A percentile compares a stretch with the other conserved stretches of the same genome.
phyloP scores from a whole-genome alignment of 2,888 invertebrate species.

The Noctua pronuba region DNA sequence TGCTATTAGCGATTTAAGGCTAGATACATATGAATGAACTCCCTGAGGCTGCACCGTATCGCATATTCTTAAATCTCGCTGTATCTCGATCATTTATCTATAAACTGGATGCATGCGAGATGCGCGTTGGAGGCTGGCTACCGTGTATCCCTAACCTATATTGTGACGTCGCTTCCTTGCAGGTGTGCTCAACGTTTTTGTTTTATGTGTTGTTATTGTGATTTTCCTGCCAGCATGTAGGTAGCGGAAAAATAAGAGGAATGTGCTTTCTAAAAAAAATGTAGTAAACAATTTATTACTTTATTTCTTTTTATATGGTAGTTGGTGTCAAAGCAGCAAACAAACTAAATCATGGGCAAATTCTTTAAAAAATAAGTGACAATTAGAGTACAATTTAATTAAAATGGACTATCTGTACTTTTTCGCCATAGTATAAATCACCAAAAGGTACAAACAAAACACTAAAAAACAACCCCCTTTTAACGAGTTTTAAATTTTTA shows the following conservation, averaged over 20 bases:
- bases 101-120: constrained; percentile 75
- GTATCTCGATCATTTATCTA: constrained; percentile 82
- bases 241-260: neutral
- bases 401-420: neutral
- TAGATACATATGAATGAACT: constrained; percentile 68
- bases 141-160: constrained; percentile 68
- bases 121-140: constrained; percentile 52
- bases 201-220: neutral
- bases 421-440: too few relatives aligned
- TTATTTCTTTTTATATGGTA: neutral
- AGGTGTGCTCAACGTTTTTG: constrained; percentile 54
- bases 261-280: neutral
- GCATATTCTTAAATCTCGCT: constrained; percentile 77
- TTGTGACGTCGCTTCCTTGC: constrained; percentile 62
- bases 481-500: neutral
- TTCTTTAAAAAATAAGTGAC: neutral
- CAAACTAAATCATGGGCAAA: neutral
- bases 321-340: neutral
- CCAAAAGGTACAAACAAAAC: too few relatives aligned
- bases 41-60: constrained; percentile 65
- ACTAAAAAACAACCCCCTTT: neutral
- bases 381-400: neutral
- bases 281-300: neutral
- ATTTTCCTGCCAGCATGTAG: neutral
- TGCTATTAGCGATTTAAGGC: constrained; percentile 65